A percentile compares a stretch with the other conserved stretches of the same genome.
phyloP scores from a whole-genome alignment of 2,797 vertebrate species.

The Crocodylus rhombifer region DNA sequence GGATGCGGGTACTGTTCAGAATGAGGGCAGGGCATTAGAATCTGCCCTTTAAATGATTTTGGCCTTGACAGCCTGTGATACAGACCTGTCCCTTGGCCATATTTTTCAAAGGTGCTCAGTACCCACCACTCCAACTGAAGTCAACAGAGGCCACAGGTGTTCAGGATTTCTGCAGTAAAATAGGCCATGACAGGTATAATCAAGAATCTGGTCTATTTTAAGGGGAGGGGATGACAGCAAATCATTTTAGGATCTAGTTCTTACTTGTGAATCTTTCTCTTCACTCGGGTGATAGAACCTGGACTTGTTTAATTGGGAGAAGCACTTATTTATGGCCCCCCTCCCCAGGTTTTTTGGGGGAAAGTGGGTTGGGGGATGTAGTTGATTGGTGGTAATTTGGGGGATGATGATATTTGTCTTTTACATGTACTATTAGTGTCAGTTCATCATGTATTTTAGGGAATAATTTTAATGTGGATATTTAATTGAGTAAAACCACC shows the following conservation, averaged over 20 bases:
- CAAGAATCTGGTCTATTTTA: background rate
- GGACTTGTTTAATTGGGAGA: background rate
- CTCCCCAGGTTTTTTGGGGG: background rate
- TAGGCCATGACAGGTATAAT: too few relatives aligned
- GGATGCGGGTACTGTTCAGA: too few relatives aligned
- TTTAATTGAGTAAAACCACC: slow-evolving; percentile 5
- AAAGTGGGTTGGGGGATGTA: background rate
- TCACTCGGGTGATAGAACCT: background rate
- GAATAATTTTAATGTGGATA: background rate
- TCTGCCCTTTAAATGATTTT: background rate
- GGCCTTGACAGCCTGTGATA: background rate
- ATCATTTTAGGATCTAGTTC: background rate
- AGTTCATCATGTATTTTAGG: background rate
- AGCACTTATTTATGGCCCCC: background rate
- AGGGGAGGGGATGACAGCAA: background rate
- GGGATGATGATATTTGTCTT: background rate
- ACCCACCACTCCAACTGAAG: background rate
- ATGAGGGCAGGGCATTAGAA: background rate
- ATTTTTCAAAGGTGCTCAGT: background rate
- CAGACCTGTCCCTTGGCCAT: background rate
- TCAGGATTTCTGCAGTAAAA: background rate
- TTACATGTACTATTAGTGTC: background rate
- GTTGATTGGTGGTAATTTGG: background rate
- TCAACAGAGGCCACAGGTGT: background rate
- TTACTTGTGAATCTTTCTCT: background rate